These are phyloP conservation scores for Tragelaphus eurycerus DNA, from an alignment of 2,797 vertebrate species.

Conservation along the genomic window DNA sequence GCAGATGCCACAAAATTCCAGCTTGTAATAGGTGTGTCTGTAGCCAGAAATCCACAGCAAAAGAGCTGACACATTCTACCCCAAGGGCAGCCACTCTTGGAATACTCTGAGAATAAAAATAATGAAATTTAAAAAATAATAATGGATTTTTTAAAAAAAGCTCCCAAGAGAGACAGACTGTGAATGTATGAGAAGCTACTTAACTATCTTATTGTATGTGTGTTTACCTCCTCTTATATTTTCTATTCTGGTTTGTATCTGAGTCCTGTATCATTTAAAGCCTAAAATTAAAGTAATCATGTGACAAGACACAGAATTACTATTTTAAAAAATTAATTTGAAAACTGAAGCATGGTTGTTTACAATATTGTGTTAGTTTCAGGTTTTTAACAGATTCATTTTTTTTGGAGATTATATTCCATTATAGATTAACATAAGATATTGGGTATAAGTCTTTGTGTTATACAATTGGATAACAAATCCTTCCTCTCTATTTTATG, in stretches of 20 bases:
- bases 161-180: neutral
- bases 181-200: neutral
- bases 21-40: slow-evolving; percentile 98
- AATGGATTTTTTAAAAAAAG: neutral
- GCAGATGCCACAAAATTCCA: slow-evolving; percentile 96
- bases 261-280: neutral
- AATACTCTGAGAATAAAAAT: slow-evolving; percentile 85
- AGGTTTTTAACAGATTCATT: neutral
- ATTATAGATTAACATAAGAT: neutral
- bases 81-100: slow-evolving; percentile 92
- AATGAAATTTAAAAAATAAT: neutral
- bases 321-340: neutral
- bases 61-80: slow-evolving; percentile 96
- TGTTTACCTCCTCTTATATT: neutral
- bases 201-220: neutral
- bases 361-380: neutral
- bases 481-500: neutral
- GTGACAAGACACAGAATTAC: neutral
- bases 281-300: neutral
- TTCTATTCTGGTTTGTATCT: slow-evolving; percentile 25
- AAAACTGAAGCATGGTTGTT: neutral
- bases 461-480: neutral
- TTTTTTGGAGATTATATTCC: neutral
- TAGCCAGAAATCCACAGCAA: slow-evolving; percentile 97
- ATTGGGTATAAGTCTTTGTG: neutral